Evolutionary conservation across 2,113 vertebrate genomes (phyloP).

Genomic region (human): DNA sequence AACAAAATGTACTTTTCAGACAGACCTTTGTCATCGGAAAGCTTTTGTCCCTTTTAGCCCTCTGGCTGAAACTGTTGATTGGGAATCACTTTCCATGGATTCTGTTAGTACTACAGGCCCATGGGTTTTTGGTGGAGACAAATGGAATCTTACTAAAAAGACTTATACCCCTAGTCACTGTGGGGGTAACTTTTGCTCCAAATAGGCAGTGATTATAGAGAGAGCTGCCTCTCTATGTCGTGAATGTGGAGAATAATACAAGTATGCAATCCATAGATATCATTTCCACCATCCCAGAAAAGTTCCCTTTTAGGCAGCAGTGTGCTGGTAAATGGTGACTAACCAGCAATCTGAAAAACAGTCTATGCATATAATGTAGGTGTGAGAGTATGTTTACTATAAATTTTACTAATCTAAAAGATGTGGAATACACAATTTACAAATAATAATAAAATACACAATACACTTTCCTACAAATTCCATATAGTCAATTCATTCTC

Average conservation of each 20-base stretch:
- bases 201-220: neutral
- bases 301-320: accelerated
- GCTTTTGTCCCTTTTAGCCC: neutral
- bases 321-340: neutral
- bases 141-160: neutral
- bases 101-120: neutral
- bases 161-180: neutral
- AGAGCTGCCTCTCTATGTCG: neutral
- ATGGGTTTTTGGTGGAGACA: neutral
- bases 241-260: neutral
- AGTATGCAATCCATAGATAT: accelerated
- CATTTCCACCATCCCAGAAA: neutral
- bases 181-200: neutral
- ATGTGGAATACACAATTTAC: neutral
- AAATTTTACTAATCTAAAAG: neutral
- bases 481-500: neutral
- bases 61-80: neutral
- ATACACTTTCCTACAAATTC: neutral
- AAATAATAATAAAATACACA: neutral
- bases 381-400: neutral
- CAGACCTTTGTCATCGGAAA: neutral
- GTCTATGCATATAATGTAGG: neutral
- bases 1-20: neutral
- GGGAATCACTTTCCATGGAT: neutral
- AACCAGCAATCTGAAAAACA: neutral